Evolutionary conservation across 2,113 vertebrate species (phyloP).

Genomic region (Glaucidium brasilianum): DNA sequence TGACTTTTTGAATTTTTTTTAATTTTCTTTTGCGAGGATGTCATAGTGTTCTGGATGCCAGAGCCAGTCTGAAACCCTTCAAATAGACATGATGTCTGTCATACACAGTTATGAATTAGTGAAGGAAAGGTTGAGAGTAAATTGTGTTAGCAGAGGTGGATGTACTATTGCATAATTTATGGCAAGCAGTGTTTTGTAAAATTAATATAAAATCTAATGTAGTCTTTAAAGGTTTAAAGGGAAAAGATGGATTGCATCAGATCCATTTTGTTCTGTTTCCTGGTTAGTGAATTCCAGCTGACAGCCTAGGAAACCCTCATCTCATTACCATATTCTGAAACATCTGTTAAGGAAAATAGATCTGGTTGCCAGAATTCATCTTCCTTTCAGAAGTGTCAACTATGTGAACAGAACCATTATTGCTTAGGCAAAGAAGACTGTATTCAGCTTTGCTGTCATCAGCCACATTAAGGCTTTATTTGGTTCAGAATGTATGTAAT

Average conservation of each 20-base stretch:
- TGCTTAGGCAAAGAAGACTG: not conserved
- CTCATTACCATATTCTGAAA: conserved; percentile 47
- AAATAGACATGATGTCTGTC: not conserved
- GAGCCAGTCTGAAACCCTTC: not conserved
- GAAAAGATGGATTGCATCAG: not conserved
- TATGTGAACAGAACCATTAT: not conserved
- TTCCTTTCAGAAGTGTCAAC: conserved; percentile 15
- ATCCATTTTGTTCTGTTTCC: conserved; percentile 24
- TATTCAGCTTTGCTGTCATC: not conserved
- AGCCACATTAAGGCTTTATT: not conserved
- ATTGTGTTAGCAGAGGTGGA: conserved; percentile 5
- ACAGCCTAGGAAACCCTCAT: conserved; percentile 46
- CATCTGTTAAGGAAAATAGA: conserved; percentile 46
- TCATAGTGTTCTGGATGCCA: not conserved
- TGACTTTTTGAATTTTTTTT: not conserved
- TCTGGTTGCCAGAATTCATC: conserved; percentile 4
- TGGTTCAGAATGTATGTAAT: not conserved
- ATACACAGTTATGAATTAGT: not conserved
- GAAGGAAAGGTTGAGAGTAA: not conserved
- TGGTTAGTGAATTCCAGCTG: conserved; percentile 32
- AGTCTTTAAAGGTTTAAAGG: conserved; percentile 16
- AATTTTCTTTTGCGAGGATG: not conserved
- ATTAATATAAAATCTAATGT: conserved; percentile 3
- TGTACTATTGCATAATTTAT: conserved; percentile 18
- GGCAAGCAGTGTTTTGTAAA: conserved; percentile 19